These are phyloP conservation scores for Lamellibrachia luymesi DNA, from an alignment of 1,140 invertebrate species.

Conservation along the genomic window DNA sequence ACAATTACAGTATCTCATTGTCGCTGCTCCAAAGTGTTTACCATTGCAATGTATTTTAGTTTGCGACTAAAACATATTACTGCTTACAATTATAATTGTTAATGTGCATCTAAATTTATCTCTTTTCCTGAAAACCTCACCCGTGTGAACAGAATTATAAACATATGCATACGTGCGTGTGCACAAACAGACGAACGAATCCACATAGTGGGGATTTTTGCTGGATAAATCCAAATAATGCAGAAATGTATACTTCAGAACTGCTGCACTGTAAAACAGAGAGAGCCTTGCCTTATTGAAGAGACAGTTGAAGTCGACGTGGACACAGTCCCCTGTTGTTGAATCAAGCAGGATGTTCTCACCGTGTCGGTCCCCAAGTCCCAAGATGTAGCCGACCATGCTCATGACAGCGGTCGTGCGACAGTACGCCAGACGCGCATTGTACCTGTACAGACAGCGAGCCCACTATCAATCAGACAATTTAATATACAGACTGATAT, in stretches of 20 bases:
- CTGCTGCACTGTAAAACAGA: neutral
- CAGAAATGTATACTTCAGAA: neutral
- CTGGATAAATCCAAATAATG: neutral
- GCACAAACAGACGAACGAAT: too few species aligned
- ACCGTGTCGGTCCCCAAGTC: slow-evolving; percentile 94
- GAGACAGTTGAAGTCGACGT: slow-evolving; percentile 97
- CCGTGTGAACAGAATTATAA: too few species aligned
- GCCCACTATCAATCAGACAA: neutral
- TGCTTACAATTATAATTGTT: too few species aligned
- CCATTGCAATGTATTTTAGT: too few species aligned
- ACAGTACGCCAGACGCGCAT: slow-evolving; percentile 80
- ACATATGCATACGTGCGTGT: too few species aligned
- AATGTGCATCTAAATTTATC: too few species aligned
- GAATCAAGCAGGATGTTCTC: slow-evolving; percentile 96
- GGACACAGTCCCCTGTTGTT: slow-evolving; percentile 86
- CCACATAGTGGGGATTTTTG: too few species aligned
- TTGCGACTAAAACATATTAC: too few species aligned
- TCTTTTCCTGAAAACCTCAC: too few species aligned
- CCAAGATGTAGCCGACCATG: slow-evolving; percentile 96
- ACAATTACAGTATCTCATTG: too few species aligned
- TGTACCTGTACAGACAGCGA: slow-evolving; percentile 49
- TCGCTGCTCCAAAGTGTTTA: too few species aligned
- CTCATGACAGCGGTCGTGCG: slow-evolving; percentile 95
- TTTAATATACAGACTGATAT: too few species aligned
- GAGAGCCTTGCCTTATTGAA: slow-evolving; percentile 72